Percentiles rank a stretch among this genome's conserved stretches.
Conservation (phyloP, 1,140 invertebrate species). For the Himalopsyche phryganea region DNA sequence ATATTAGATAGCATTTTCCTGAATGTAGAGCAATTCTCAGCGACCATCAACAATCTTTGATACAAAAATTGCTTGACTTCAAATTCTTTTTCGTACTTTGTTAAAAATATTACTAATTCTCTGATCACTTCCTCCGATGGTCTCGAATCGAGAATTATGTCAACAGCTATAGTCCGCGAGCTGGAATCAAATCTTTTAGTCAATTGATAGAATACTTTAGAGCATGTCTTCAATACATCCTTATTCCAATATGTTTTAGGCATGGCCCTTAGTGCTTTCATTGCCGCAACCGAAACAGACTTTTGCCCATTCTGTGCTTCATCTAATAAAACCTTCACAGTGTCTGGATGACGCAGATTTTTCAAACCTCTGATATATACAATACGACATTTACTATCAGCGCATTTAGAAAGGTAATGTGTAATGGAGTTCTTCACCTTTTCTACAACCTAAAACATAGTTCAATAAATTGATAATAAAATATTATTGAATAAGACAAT, state of each 20-base stretch:
- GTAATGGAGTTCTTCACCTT: constrained; percentile 51
- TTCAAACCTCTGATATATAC: constrained; percentile 64
- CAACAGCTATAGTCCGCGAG: constrained; percentile 65
- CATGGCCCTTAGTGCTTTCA: constrained; percentile 62
- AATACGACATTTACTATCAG: constrained; percentile 54
- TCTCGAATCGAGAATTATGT: constrained; percentile 64
- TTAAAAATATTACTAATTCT: constrained; percentile 56
- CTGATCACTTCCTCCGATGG: constrained; percentile 54
- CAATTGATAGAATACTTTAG: constrained; percentile 63
- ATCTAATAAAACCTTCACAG: constrained; percentile 58
- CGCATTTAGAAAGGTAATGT: constrained; percentile 54
- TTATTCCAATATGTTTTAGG: constrained; percentile 47
- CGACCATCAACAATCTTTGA: constrained; percentile 61
- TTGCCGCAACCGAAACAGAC: constrained; percentile 58
- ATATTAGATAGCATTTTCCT: constrained; percentile 43
- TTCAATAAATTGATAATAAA: not conserved
- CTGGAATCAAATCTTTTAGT: constrained; percentile 65
- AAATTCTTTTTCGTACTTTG: constrained; percentile 53
- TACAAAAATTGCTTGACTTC: constrained; percentile 67
- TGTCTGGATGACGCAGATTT: constrained; percentile 59
- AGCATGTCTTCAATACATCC: constrained; percentile 49
- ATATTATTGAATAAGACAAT: constrained; percentile 3
- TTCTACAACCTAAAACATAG: constrained; percentile 40
- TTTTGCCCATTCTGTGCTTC: constrained; percentile 51
- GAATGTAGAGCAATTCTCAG: constrained; percentile 52